A percentile compares a stretch with the other conserved stretches of the same genome.
These are phyloP conservation scores for Tragelaphus scriptus DNA, from an alignment of 2,113 vertebrate species.

Conservation along the genomic window DNA sequence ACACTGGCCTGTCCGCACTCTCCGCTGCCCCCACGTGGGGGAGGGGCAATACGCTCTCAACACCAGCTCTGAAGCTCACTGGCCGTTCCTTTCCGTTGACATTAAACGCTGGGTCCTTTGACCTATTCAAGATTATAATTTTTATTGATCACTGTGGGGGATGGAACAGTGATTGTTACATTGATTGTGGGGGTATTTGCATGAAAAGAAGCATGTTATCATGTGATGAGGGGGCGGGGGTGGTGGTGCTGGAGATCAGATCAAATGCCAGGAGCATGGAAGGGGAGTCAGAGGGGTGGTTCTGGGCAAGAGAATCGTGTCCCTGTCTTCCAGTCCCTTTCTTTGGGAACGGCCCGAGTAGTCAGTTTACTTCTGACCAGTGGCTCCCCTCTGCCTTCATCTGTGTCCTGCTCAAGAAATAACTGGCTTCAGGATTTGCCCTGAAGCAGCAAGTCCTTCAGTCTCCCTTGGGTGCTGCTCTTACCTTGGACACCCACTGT, in stretches of 20 bases:
- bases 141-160: neutral
- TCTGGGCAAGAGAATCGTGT: too few relatives aligned
- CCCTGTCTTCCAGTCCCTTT: fast-evolving
- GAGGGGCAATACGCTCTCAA: fast-evolving
- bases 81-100: neutral
- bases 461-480: fast-evolving
- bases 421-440: neutral
- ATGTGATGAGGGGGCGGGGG: neutral
- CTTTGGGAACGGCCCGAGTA: neutral
- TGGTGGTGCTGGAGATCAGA: neutral
- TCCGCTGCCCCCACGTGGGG: neutral
- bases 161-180: neutral
- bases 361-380: neutral
- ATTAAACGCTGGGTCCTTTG: neutral
- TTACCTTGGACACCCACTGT: neutral
- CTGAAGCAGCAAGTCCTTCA: neutral
- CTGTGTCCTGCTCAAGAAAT: neutral
- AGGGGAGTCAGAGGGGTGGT: neutral
- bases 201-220: neutral
- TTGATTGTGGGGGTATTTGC: neutral
- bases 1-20: neutral
- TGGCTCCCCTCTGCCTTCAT: neutral
- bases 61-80: neutral
- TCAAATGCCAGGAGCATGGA: fast-evolving
- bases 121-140: neutral